Evolutionary conservation across 2,113 vertebrate species (phyloP), one percentile per base, ranked within the genome.

Genomic region (Gymnobelideus leadbeateri): DNA sequence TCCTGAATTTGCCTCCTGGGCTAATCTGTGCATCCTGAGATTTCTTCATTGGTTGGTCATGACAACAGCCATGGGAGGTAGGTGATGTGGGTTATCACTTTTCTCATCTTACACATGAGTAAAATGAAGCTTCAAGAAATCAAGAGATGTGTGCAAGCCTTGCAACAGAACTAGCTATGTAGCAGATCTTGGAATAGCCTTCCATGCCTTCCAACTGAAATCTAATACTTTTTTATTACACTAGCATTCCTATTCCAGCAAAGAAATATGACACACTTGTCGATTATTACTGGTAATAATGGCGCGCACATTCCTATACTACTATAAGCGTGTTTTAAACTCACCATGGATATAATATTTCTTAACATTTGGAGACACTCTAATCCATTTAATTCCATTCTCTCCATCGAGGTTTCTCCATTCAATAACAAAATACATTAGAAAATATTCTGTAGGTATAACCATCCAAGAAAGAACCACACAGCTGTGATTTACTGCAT

Each of bases 381-480:
- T 98, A 96, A 98, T 97, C 99, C 99, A 99, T 26, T 98, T 98
- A 28, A 98, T 49, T 93, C 97, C 98, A 37, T 95, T 98, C 19
- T 95, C 97, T 55, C 95, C 97, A 94, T 98, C 97, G 49, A 98
- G 98, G 93, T 98, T 98, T 93, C 95, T 99, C 99, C 99, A 99
- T 96, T 99, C 99, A 3, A 99, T 97, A 90, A 99, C 98, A 96
- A 99, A 99, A 96, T 98, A 99, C 10, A 97, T 98, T 2, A 99
- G 96, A 8, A 53, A 68, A 0, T 98, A 97, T 26, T 51, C 95
- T 14, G 97, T 96, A 91, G 99, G 98, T 3, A 95, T 91, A 23
- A 99, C 97, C 0, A 92, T 98, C 99, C 99, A 99, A 50, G 98
- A 98, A 95, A 99, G 89, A 68, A 99, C 94, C 55, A 99, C 99